Evolutionary conservation across 2,797 vertebrate species (phyloP).

Genomic region (Cossypha caffra): DNA sequence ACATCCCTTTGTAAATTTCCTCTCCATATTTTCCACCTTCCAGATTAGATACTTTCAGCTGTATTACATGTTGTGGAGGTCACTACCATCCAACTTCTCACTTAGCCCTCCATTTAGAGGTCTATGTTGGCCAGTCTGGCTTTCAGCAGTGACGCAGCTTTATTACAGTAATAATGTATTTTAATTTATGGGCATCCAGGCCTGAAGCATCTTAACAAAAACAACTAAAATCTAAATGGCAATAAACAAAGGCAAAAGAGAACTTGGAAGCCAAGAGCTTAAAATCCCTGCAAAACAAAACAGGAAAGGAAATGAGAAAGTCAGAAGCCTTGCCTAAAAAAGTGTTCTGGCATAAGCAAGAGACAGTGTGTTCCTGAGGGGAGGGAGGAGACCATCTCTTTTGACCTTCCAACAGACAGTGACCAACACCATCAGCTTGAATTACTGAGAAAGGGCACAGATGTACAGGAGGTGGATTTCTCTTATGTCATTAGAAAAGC

Average conservation of each 20-base stretch:
- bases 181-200: constrained; percentile 69
- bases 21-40: neutral
- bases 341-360: neutral
- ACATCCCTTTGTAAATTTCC: neutral
- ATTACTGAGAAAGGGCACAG: neutral
- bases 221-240: constrained; percentile 64
- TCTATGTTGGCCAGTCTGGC: neutral
- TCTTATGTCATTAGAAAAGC: neutral
- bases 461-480: neutral
- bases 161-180: constrained; percentile 73
- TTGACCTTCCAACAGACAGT: neutral
- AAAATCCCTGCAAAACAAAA: constrained; percentile 43
- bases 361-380: neutral
- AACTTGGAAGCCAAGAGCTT: neutral
- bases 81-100: neutral
- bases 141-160: neutral
- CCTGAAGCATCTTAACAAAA: constrained; percentile 70
- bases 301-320: constrained; percentile 43
- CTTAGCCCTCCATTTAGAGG: constrained; percentile 7
- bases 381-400: neutral
- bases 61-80: neutral
- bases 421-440: neutral
- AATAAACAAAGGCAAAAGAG: constrained; percentile 75
- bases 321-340: constrained; percentile 15
- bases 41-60: neutral